These are phyloP conservation scores for Orchesellides sinensis DNA, from an alignment of 2,888 invertebrate species.

Conservation along the genomic window DNA sequence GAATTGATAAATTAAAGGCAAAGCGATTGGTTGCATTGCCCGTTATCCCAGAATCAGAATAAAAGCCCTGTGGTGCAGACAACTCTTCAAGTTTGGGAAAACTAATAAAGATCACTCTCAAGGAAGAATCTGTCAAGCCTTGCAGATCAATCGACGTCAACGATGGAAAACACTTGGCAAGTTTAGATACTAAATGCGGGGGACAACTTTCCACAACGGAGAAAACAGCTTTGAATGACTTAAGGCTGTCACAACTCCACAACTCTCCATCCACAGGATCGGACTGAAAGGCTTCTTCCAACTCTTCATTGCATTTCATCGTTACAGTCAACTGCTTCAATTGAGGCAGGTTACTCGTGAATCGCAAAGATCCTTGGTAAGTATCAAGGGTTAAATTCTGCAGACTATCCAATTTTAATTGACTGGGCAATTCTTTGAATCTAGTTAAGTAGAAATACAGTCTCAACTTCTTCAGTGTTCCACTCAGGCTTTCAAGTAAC, in stretches of 20 bases:
- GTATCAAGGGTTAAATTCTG: slow-evolving; percentile 66
- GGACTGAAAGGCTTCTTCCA: slow-evolving; percentile 64
- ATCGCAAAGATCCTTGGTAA: slow-evolving; percentile 69
- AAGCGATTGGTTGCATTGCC: slow-evolving; percentile 60
- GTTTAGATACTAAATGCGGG: slow-evolving; percentile 54
- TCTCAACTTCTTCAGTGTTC: slow-evolving; percentile 64
- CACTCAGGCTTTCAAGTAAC: slow-evolving; percentile 63
- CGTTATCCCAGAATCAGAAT: slow-evolving; percentile 61
- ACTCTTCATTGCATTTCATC: slow-evolving; percentile 66
- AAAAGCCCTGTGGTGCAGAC: slow-evolving; percentile 59
- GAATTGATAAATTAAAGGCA: slow-evolving; percentile 49
- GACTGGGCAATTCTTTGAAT: slow-evolving; percentile 65
- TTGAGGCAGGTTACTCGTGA: slow-evolving; percentile 56
- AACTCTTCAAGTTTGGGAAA: slow-evolving; percentile 66
- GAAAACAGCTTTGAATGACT: slow-evolving; percentile 55
- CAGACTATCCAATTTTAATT: slow-evolving; percentile 59
- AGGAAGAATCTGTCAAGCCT: slow-evolving; percentile 61
- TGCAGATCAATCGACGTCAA: slow-evolving; percentile 51
- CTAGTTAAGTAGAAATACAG: slow-evolving; percentile 69
- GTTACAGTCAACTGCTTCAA: slow-evolving; percentile 60
- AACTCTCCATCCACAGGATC: slow-evolving; percentile 54
- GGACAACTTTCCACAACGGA: slow-evolving; percentile 64
- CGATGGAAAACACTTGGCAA: slow-evolving; percentile 57
- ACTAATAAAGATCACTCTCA: slow-evolving; percentile 50
- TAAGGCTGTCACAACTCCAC: slow-evolving; percentile 62